Evolutionary conservation across 2,888 invertebrate genomes (phyloP), one percentile per base, ranked within the genome.

Genomic region (Margaritifera margaritifera): DNA sequence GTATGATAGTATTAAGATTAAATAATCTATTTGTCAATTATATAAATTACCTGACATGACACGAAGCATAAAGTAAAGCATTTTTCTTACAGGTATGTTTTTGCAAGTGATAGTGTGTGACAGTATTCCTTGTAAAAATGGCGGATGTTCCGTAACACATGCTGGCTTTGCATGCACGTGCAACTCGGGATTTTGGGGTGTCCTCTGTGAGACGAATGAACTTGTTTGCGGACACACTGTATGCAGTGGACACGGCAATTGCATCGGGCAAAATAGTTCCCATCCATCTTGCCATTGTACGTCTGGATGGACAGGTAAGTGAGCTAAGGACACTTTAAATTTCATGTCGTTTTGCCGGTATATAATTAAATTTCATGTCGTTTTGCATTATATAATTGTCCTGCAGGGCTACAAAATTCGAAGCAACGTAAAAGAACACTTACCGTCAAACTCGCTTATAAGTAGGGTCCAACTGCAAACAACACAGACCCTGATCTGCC

Each of bases 81-180:
- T 61, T 53, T 62, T 58, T 55, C n/a, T 62, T 62, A 2, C 89
- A 94, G 94, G 94, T 53, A 91, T 94, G 75, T 94, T 95, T 89
- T 95, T 95, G 88, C 92, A 94, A 25, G 90, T 94, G 64, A 94
- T 93, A 2, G 92, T 93, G 62, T 95, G 95, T 90, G 94, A 95
- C 84, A 90, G 94, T 1, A 66, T 71, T 20, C 93, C 93, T 0
- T 94, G 94, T 88, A 90, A 92, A 18, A 93, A 92, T 86, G 94
- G 94, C 4, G 92, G 92, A 79, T 94, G 94, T 82, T 91, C 92
- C 57, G 89, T 93, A 61, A 80, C 77, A 2, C 51, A 66, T 6
- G 64, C 69, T 22, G 90, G 90, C 55, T 92, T 91, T 88, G 89
- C 91, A 74, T 95, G 95, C 88, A 90, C 91, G 58, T 95, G 95